Conservation (phyloP, 2,888 invertebrate genomes). For the Stenurella melanura region DNA sequence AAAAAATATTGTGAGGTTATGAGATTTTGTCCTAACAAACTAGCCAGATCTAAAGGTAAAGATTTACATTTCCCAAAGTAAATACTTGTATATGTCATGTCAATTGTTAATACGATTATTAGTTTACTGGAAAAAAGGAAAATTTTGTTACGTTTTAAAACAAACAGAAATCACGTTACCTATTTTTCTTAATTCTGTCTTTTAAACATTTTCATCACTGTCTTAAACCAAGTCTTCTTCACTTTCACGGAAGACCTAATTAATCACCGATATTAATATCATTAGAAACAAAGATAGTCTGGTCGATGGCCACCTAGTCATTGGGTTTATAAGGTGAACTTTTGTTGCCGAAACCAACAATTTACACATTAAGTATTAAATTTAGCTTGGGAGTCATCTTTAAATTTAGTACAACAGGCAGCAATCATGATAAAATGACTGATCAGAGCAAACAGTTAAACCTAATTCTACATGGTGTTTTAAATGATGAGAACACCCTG, state of each 20-base stretch:
- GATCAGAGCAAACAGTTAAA: too few relatives aligned
- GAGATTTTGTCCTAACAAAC: background rate
- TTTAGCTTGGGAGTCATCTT: background rate
- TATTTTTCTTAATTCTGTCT: conserved; percentile 54
- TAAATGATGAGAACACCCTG: too few relatives aligned
- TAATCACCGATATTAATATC: conserved; percentile 34
- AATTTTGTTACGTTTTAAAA: conserved; percentile 29
- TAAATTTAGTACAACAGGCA: background rate
- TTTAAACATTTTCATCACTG: conserved; percentile 60
- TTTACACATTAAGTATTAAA: background rate
- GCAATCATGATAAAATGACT: too few relatives aligned
- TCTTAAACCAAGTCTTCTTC: conserved; percentile 57
- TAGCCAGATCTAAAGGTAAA: background rate
- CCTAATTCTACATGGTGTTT: too few relatives aligned
- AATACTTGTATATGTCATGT: background rate
- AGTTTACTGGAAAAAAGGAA: conserved; percentile 16
- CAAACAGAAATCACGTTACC: conserved; percentile 41
- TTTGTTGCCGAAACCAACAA: background rate
- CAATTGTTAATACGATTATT: conserved; percentile 19
- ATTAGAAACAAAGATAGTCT: conserved; percentile 5
- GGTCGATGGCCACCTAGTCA: background rate
- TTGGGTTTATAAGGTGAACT: background rate
- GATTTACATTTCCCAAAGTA: background rate
- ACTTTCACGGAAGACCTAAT: conserved; percentile 49
- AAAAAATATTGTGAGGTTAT: background rate